These are phyloP conservation scores for Naso thynnoides DNA, from an alignment of 2,797 vertebrate species.

Conservation along the genomic window DNA sequence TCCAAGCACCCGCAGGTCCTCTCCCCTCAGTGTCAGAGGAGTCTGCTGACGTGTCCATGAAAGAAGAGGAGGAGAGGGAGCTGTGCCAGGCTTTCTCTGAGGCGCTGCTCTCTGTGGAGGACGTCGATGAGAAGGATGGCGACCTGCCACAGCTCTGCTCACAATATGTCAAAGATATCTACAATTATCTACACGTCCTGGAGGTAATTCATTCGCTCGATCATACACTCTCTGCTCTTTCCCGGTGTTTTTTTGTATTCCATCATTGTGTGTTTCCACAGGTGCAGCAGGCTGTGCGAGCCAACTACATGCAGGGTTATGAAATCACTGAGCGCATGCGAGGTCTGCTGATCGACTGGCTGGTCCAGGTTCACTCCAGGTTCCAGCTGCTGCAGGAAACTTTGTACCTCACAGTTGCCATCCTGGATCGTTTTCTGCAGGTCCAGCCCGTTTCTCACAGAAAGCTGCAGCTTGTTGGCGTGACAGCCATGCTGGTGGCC, in stretches of 20 bases:
- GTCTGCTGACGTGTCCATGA: slow-evolving; percentile 82
- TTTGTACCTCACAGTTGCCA: slow-evolving; percentile 91
- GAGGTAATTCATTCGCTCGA: slow-evolving; percentile 81
- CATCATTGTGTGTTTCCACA: slow-evolving; percentile 58
- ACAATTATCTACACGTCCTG: slow-evolving; percentile 88
- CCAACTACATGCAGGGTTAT: slow-evolving; percentile 88
- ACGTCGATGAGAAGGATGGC: slow-evolving; percentile 89
- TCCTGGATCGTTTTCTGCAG: slow-evolving; percentile 93
- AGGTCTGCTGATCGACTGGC: slow-evolving; percentile 93
- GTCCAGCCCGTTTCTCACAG: slow-evolving; percentile 89
- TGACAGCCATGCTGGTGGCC: slow-evolving; percentile 92
- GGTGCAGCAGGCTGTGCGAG: slow-evolving; percentile 86
- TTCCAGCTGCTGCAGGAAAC: slow-evolving; percentile 96
- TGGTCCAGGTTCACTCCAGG: slow-evolving; percentile 94
- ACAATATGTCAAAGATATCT: slow-evolving; percentile 95
- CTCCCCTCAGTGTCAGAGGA: slow-evolving; percentile 29
- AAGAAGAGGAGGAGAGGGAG: slow-evolving; percentile 89
- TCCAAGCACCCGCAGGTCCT: neutral
- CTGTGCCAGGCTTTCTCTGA: slow-evolving; percentile 94
- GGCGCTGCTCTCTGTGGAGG: slow-evolving; percentile 85
- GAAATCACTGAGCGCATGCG: slow-evolving; percentile 91
- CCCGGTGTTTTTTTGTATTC: fast-evolving
- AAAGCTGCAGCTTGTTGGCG: slow-evolving; percentile 93
- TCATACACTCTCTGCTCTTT: neutral
- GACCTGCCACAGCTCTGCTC: slow-evolving; percentile 93